Base-by-base conservation (phyloP, 2,888 invertebrate species). In the Labia minor region DNA sequence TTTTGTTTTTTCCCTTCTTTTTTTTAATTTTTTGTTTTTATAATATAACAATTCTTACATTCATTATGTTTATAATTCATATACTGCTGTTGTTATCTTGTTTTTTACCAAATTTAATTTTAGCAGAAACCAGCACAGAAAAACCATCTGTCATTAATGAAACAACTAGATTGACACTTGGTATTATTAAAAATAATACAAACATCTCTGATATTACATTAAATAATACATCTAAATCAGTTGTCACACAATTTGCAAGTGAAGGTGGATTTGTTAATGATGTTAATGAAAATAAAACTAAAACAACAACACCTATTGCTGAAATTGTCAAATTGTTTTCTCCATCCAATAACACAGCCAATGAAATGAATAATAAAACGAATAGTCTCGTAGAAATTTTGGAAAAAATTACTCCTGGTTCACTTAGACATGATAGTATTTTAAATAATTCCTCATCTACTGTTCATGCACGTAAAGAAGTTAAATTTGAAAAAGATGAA, bases 381-480 rank as follows among this genome's bases (percentile, higher is more conserved):
- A 49, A 49, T 11, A 3, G 3, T 49, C 2, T 14, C 3, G 14
- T n/a, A 8, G 49, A 49, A 14, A 49, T 3, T 11, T 49, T 49
- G 14, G n/a, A 4, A 26, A 8, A 26, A 10, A 49, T 11, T 2
- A 49, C 3, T 49, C 49, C 49, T 10, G 8, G 8, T 8, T 49
- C 49, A 8, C 16, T 49, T 3, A 11, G 49, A 49, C 49, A 49
- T 49, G 49, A 49, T 14, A 49, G 49, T 16, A 4, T 49, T 49
- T 49, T 49, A 16, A 49, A 49, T 49, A 49, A 49, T 14, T 49
- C 49, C 2, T 4, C 3, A 49, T 68, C 66, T 14, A 62, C 64
- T 37, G 62, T 66, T 11, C 64, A 66, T 19, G 65, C 67, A 11
- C 61, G 69, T 11, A 69, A 69, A 63, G 69, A 66, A 19, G 69